A percentile compares a stretch with the other conserved stretches of the same genome.
phyloP scores from a whole-genome alignment of 2,888 invertebrate species.

The Nebria salina region DNA sequence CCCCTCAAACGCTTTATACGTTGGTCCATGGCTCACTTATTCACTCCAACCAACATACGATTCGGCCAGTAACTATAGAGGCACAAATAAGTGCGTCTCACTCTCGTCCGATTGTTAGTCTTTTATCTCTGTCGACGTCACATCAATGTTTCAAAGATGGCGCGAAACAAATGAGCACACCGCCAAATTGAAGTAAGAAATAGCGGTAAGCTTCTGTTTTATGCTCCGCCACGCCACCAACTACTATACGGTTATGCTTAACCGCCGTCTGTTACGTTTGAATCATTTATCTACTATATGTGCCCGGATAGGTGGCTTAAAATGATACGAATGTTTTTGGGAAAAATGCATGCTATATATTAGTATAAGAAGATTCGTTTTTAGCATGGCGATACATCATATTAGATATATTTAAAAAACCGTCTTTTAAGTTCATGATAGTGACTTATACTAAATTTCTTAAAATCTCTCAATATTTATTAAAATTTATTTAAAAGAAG shows the following conservation, averaged over 20 bases:
- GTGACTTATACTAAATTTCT: no score
- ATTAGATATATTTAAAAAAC: no score
- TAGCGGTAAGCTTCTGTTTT: constrained; percentile 65
- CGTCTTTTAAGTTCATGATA: no score
- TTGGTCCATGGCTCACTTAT: constrained; percentile 57
- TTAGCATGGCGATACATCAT: no score
- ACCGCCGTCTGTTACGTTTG: constrained; percentile 26
- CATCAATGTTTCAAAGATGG: constrained; percentile 64
- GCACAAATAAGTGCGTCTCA: constrained; percentile 50
- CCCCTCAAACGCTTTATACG: neutral
- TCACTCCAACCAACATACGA: constrained; percentile 53
- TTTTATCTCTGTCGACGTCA: constrained; percentile 64
- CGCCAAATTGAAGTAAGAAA: constrained; percentile 65
- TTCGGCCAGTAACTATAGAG: constrained; percentile 50
- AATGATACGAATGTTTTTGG: neutral
- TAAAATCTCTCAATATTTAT: no score
- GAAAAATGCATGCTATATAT: no score
- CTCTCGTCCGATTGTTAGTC: constrained; percentile 58
- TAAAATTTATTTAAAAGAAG: no score
- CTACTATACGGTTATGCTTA: constrained; percentile 42
- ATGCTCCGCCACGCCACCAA: constrained; percentile 54
- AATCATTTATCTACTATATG: constrained; percentile 38
- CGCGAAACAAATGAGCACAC: constrained; percentile 64
- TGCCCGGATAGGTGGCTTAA: constrained; percentile 4
- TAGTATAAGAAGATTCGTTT: no score